Base-by-base conservation (phyloP, 2,888 invertebrate species). In the Drosophila histrio region DNA sequence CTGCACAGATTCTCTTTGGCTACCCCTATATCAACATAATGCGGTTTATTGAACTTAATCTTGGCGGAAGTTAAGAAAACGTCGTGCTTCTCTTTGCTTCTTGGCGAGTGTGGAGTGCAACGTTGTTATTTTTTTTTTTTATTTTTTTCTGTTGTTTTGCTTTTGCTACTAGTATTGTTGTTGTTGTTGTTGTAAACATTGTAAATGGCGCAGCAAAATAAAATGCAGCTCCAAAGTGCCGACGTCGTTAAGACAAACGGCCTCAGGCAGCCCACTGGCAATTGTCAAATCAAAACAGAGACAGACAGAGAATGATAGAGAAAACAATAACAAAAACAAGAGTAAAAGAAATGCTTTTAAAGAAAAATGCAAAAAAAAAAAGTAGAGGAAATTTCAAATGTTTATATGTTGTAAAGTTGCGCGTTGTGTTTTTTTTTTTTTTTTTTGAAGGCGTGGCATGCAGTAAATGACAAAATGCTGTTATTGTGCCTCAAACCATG, bases 41-140 rank as follows among this genome's bases (percentile, higher is more conserved):
- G 41, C 63, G 66, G 84, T 80, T 80, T 84, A 80, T 77, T 84
- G 78, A 84, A 80, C 84, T 80, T 77, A 80, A 83, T 80, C 80
- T 72, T 70, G 62, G 47, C 84, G 84, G 84, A 80, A 80, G 81
- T 69, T 62, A 67, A 79, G 65, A 76, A 72, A 76, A 62, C 30
- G 32, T 22, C 32, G 17, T 57, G 57, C 50, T 61, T 66, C 26
- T 44, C 21, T 8, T 19, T 44, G 11, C 11, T 28, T 36, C 5
- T 46, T 7, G 22, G 34, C n/a, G 36, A 36, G 17, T 46, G 17
- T n/a, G 22, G 30, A 34, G 34, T 46, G 22, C 19, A 13, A 36
- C 17, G 24, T 38, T 53, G 28, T 44, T 21, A 21, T 41, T 59
- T 32, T 43, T 26, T 11, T 2, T 30, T n/a, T 30, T 5, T 30